A percentile compares a stretch with the other conserved stretches of the same genome.
These are phyloP conservation scores for Sebastes ruberrimus DNA, from an alignment of 2,797 vertebrate genomes.

Conservation along the genomic window DNA sequence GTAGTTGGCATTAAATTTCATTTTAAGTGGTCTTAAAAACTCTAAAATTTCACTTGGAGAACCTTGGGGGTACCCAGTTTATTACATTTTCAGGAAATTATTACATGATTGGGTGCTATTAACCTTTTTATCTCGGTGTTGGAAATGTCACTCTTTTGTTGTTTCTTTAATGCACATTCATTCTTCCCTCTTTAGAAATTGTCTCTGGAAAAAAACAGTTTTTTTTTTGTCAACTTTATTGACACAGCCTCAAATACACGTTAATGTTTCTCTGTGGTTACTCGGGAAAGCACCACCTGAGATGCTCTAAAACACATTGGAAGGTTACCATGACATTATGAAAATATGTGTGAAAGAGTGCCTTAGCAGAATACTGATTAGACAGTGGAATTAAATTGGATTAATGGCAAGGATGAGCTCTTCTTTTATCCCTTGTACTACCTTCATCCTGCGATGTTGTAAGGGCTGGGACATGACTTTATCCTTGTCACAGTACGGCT, in stretches of 20 bases:
- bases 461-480: conserved; percentile 3
- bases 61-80: not conserved
- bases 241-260: too few species aligned
- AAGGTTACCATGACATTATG: conserved; percentile 46
- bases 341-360: conserved; percentile 15
- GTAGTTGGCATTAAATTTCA: too few species aligned
- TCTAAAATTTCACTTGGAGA: too few species aligned
- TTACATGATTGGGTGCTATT: too few species aligned
- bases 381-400: conserved; percentile 59
- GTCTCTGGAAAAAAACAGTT: not conserved
- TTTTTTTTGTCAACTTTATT: too few species aligned
- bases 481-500: conserved; percentile 22
- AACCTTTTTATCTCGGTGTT: not conserved
- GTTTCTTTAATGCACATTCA: not conserved
- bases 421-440: conserved; percentile 47
- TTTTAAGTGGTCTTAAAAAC: too few species aligned
- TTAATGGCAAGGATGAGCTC: conserved; percentile 58
- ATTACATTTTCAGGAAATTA: not conserved
- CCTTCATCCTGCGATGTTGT: conserved; percentile 21
- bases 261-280: not conserved
- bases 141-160: conserved; percentile 1
- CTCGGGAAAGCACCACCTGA: conserved; percentile 8
- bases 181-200: not conserved
- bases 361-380: conserved; percentile 59
- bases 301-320: conserved; percentile 21